Percentiles rank a stretch among this genome's conserved stretches.
Conservation (phyloP, 2,797 vertebrate species). For the Channa striata region DNA sequence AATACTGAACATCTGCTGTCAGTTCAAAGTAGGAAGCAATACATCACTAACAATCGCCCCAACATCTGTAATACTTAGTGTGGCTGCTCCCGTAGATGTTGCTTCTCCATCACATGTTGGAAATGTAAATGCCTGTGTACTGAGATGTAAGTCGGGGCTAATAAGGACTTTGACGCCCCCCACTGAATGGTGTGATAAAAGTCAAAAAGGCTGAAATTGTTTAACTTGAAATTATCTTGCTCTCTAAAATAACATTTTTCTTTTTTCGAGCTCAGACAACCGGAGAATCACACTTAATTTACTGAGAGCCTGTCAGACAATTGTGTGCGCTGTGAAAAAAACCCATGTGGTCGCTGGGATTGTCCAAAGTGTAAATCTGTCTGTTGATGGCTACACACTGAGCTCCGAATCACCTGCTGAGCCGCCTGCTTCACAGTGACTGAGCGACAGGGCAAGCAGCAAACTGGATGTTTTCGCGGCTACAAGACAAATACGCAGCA, state of each 20-base stretch:
- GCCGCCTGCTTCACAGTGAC: slow-evolving; percentile 31
- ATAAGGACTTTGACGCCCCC: too few relatives aligned
- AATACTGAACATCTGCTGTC: too few relatives aligned
- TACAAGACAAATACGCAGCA: not conserved
- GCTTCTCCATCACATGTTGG: too few relatives aligned
- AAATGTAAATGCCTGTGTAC: too few relatives aligned
- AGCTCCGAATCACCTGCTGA: slow-evolving; percentile 51
- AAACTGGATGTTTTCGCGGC: not conserved
- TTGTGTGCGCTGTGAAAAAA: slow-evolving; percentile 20
- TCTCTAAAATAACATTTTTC: slow-evolving; percentile 3
- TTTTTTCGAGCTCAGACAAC: not conserved
- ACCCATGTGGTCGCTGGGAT: slow-evolving; percentile 22
- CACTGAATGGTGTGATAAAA: too few relatives aligned
- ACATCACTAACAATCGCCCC: too few relatives aligned
- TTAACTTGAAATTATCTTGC: not conserved
- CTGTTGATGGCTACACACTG: slow-evolving; percentile 33
- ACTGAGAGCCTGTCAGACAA: slow-evolving; percentile 6
- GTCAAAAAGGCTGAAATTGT: too few relatives aligned
- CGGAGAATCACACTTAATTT: slow-evolving; percentile 3
- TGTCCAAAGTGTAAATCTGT: slow-evolving; percentile 49
- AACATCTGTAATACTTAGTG: too few relatives aligned
- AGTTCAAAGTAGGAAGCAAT: too few relatives aligned
- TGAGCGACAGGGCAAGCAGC: slow-evolving; percentile 19
- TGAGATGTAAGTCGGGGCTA: too few relatives aligned
- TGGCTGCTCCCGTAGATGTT: too few relatives aligned